Conservation (phyloP, 2,797 vertebrate species). For the Mus caroli region DNA sequence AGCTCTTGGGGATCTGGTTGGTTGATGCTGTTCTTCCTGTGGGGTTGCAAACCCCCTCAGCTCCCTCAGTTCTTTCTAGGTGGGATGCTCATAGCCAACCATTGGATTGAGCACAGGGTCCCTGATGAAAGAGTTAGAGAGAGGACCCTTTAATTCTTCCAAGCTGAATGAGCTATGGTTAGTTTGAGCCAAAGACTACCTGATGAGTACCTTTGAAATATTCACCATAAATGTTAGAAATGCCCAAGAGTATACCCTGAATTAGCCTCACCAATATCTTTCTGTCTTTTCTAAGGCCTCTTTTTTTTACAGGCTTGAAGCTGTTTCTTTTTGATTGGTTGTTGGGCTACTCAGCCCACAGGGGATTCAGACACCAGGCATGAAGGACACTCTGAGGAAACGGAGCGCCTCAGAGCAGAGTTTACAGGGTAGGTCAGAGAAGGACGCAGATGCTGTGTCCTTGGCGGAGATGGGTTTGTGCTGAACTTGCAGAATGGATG, state of each 20-base stretch:
- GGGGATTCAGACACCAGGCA: neutral
- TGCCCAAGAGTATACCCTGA: neutral
- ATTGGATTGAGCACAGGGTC: no score
- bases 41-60: no score
- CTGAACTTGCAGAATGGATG: slow-evolving; percentile 89
- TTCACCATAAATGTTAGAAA: slow-evolving; percentile 10
- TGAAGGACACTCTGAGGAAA: neutral
- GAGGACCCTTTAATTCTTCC: neutral
- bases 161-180: neutral
- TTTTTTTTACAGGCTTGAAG: neutral
- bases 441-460: slow-evolving; percentile 86
- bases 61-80: no score
- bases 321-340: slow-evolving; percentile 28
- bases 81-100: no score
- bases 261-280: neutral
- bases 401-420: neutral
- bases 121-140: no score
- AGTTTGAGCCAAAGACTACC: neutral
- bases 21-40: no score
- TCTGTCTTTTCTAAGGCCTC: slow-evolving; percentile 39
- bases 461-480: slow-evolving; percentile 87
- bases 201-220: slow-evolving; percentile 13
- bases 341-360: neutral
- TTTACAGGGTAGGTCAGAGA: slow-evolving; percentile 78
- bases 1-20: no score